These are phyloP conservation scores for Drosophila mettleri DNA, from an alignment of 2,888 invertebrate genomes.

Conservation along the genomic window DNA sequence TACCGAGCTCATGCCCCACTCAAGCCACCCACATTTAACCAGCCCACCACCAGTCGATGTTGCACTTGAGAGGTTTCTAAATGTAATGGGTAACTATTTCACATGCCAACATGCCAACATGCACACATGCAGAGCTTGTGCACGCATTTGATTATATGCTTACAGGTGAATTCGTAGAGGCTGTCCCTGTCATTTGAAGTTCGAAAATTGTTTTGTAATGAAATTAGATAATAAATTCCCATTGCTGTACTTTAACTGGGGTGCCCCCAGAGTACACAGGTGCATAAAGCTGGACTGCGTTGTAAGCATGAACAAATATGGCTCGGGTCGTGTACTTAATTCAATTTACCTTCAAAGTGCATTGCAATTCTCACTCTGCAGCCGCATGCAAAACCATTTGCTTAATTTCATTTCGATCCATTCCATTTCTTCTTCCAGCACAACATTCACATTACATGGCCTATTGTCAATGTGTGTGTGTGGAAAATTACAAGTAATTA, in stretches of 20 bases:
- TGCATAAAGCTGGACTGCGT: slow-evolving; percentile 14
- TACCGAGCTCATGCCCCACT: not conserved
- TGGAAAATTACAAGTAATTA: slow-evolving; percentile 27
- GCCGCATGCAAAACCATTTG: slow-evolving; percentile 13
- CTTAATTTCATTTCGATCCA: slow-evolving; percentile 32
- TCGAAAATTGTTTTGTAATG: slow-evolving; percentile 75
- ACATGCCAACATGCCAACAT: slow-evolving; percentile 11
- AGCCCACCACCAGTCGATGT: not conserved
- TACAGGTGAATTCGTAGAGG: not conserved
- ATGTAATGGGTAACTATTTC: slow-evolving; percentile 64
- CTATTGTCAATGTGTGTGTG: slow-evolving; percentile 1
- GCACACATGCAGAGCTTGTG: not conserved
- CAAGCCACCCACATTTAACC: not conserved
- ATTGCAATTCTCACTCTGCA: slow-evolving; percentile 16
- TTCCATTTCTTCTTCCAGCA: slow-evolving; percentile 1
- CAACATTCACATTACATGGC: not conserved
- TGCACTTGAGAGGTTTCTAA: slow-evolving; percentile 27
- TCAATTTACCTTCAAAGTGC: slow-evolving; percentile 27
- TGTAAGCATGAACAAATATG: slow-evolving; percentile 8
- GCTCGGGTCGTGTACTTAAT: slow-evolving; percentile 23
- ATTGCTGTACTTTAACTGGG: slow-evolving; percentile 47
- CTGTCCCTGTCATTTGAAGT: slow-evolving; percentile 57
- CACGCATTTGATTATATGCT: not conserved
- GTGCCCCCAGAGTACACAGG: slow-evolving; percentile 25
- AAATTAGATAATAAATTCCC: slow-evolving; percentile 75